Evolutionary conservation across 2,797 vertebrate genomes (phyloP).

Genomic region (Galago senegalensis): DNA sequence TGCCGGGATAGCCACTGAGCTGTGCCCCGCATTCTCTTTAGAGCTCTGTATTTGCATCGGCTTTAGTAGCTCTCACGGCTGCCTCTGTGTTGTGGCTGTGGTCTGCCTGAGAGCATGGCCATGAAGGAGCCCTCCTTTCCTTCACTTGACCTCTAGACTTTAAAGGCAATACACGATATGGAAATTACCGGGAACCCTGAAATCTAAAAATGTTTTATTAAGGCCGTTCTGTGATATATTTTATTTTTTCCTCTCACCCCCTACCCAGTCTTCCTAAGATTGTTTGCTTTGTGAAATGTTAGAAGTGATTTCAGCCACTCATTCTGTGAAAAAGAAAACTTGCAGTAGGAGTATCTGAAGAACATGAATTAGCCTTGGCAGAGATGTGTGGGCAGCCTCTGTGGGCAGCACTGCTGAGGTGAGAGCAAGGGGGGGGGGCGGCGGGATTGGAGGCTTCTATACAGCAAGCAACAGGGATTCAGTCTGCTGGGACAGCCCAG

Average conservation of each 20-base stretch:
- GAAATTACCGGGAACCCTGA: constrained; percentile 12
- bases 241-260: not conserved
- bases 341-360: constrained; percentile 20
- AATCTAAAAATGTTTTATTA: not conserved
- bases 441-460: not conserved
- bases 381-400: constrained; percentile 24
- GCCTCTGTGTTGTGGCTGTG: not conserved
- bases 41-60: not conserved
- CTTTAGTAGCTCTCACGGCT: not conserved
- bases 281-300: constrained; percentile 47
- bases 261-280: not conserved
- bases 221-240: not conserved
- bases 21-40: not conserved
- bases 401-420: constrained; percentile 6
- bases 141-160: not conserved
- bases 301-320: not conserved
- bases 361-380: constrained; percentile 48
- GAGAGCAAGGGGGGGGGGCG: not conserved
- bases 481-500: not conserved
- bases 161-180: not conserved
- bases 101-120: not conserved
- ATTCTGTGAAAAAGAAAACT: constrained; percentile 10
- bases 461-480: not conserved
- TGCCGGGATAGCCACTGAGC: not conserved
- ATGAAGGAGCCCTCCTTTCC: not conserved